A percentile compares a stretch with the other conserved stretches of the same genome.
Evolutionary conservation across 2,113 vertebrate genomes (phyloP).

Genomic region (Ammodytes dubius): DNA sequence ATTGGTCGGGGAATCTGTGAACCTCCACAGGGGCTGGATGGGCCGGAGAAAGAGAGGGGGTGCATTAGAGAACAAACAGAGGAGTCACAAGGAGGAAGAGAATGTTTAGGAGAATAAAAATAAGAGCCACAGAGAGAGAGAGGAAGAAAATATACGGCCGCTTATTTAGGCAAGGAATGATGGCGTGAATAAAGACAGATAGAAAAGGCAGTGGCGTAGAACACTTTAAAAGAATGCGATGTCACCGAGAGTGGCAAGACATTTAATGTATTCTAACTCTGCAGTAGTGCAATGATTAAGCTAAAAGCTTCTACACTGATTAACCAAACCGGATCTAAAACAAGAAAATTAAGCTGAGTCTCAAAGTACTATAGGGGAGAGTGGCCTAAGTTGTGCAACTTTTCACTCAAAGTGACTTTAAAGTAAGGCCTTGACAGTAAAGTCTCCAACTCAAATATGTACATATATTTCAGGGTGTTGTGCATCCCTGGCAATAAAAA

Average conservation of each 20-base stretch:
- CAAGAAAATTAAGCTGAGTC: not conserved
- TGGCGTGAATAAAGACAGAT: not conserved
- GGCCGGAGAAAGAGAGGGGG: not conserved
- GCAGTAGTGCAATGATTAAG: not conserved
- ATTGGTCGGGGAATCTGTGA: slow-evolving; percentile 86
- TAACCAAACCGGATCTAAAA: not conserved
- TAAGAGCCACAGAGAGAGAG: not conserved
- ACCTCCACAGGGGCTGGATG: slow-evolving; percentile 93
- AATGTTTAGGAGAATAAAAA: not conserved
- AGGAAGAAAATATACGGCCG: not conserved
- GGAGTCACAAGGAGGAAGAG: not conserved
- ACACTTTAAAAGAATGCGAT: not conserved
- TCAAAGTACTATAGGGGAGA: not conserved
- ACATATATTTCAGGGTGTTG: no score
- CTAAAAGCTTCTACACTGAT: not conserved
- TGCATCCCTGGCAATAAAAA: no score
- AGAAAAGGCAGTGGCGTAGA: not conserved
- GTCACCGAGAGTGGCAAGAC: not conserved
- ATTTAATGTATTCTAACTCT: not conserved
- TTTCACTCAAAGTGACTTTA: no score
- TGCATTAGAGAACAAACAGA: slow-evolving; percentile 5
- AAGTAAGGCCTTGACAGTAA: no score
- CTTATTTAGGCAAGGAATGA: not conserved
- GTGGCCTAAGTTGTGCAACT: no score
- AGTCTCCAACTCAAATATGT: no score